Evolutionary conservation across 2,797 vertebrate genomes (phyloP).

Genomic region (Erpetoichthys calabaricus): DNA sequence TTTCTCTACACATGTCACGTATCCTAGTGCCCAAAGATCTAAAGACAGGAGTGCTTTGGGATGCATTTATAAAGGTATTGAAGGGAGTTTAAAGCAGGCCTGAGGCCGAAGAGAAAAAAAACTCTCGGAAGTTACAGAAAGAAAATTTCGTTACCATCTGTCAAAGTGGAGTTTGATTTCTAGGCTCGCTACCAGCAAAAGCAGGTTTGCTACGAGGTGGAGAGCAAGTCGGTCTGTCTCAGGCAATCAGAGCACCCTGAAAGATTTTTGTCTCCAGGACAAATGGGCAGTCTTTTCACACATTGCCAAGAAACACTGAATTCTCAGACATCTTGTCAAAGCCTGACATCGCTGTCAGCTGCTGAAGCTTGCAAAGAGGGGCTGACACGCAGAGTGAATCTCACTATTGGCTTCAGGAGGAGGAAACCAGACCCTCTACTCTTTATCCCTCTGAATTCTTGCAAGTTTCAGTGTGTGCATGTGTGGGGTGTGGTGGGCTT

Average conservation of each 20-base stretch:
- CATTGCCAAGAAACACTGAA: conserved; percentile 17
- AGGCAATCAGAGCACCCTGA: conserved; percentile 14
- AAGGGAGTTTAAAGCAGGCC: too few species aligned
- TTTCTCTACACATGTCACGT: too few species aligned
- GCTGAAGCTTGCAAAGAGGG: conserved; percentile 20
- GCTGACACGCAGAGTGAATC: conserved; percentile 16
- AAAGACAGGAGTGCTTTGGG: too few species aligned
- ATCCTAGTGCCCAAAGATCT: too few species aligned
- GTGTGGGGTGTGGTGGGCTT: neutral
- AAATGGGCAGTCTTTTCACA: conserved; percentile 19
- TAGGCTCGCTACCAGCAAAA: neutral
- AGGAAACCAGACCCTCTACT: conserved; percentile 5
- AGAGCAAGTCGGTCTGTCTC: fast-evolving
- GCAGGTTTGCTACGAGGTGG: neutral
- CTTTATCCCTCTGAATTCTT: conserved; percentile 5
- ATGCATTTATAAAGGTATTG: too few species aligned
- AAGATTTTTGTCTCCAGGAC: conserved; percentile 21
- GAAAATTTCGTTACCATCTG: too few species aligned
- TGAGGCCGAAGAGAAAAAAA: too few species aligned
- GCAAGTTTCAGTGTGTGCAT: conserved; percentile 2
- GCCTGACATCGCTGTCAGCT: conserved; percentile 24
- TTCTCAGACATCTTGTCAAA: conserved; percentile 21
- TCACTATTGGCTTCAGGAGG: neutral
- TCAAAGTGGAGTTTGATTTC: neutral
- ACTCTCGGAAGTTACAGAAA: too few species aligned